Evolutionary conservation across 2,113 vertebrate genomes (phyloP).

Genomic region (Boleophthalmus pectinirostris): DNA sequence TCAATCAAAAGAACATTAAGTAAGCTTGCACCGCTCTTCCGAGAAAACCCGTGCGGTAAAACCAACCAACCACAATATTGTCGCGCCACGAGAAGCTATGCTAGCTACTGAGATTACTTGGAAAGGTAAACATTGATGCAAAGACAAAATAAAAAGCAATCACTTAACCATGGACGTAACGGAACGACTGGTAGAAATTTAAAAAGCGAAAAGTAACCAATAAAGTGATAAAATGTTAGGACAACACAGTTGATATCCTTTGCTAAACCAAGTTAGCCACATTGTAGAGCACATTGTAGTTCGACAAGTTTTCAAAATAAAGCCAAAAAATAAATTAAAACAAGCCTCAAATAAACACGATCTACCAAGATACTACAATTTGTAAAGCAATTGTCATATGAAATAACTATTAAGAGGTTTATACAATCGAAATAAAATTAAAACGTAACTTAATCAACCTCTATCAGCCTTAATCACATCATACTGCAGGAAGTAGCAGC

Average conservation of each 20-base stretch:
- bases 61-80: neutral
- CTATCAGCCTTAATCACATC: neutral
- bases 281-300: neutral
- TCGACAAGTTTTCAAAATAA: conserved; percentile 28
- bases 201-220: neutral
- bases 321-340: neutral
- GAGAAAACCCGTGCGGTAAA: neutral
- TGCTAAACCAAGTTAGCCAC: neutral
- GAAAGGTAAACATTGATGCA: fast-evolving
- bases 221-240: neutral
- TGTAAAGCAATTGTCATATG: neutral
- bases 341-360: fast-evolving
- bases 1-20: fast-evolving
- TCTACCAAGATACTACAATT: neutral
- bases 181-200: neutral
- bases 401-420: neutral
- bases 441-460: neutral
- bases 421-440: neutral
- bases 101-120: neutral
- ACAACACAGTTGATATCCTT: neutral
- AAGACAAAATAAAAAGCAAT: neutral
- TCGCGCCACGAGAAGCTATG: conserved; percentile 19
- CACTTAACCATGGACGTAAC: neutral
- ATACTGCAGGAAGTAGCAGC: neutral
- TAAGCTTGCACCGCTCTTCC: neutral